Evolutionary conservation across 2,797 vertebrate species (phyloP), one percentile per base, ranked within the genome.

Genomic region (Anomalospiza imberbis): DNA sequence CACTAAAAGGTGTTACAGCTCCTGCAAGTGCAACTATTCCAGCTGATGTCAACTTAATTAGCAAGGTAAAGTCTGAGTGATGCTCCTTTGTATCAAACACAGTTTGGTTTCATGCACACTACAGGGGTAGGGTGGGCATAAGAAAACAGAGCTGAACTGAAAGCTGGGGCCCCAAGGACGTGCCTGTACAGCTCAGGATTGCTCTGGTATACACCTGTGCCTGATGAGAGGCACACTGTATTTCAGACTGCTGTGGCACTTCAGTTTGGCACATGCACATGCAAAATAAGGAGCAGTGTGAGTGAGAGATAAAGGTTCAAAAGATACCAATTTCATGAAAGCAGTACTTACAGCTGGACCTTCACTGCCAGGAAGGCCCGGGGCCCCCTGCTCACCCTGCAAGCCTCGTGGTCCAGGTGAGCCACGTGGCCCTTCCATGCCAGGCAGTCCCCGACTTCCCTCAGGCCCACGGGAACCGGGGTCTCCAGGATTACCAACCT

Each of bases 401-500:
- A 99, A 97, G 29, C 99, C 99, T 28, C 99, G 97, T 0, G 99
- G 99, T 51, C 99, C 99, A 22, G 98, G 97, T 12, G 98, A 96
- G 31, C 99, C 99, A 28, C 97, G 90, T 2, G 99, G 98, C 34
- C 99, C 99, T 94, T 99, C 99, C 18, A 98, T 97, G 32, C 99
- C 99, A 44, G 99, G 98, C 95, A 99, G 98, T 6, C 99, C 99
- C 66, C 99, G 98, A 89, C 94, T 97, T 85, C 99, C 99, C 97
- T 99, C 99, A 1, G 98, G 98, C 7, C 99, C 99, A 67, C 98
- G 98, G 88, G 97, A 98, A 40, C 99, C 99, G 7, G 98, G 72
- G 14, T 99, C 99, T 31, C 99, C 99, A 4, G 97, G 98, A 83
- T 98, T 98, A n/a, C 99, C 99, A 61, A 91, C 95, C 99, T 99